Percentiles rank a stretch among this genome's conserved stretches.
Conservation (phyloP, 2,797 vertebrate genomes). For the Sarcoramphus papa region DNA sequence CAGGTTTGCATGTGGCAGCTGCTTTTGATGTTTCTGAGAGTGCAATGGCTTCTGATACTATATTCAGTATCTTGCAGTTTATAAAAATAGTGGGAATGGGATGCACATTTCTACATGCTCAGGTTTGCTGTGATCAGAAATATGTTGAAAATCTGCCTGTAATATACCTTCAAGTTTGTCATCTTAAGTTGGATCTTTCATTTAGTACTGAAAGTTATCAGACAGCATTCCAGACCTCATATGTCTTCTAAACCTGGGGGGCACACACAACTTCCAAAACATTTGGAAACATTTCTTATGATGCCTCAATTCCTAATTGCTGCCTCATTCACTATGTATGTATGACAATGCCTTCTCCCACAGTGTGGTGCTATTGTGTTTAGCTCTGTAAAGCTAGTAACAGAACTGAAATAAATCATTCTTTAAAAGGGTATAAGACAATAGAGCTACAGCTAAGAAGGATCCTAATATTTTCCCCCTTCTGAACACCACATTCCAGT, state of each 20-base stretch:
- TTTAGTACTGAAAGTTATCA: background rate
- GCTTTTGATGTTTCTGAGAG: background rate
- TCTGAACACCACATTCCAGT: background rate
- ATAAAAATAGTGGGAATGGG: background rate
- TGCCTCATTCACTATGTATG: background rate
- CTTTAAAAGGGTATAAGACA: background rate
- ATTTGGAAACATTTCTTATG: background rate
- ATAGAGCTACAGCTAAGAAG: background rate
- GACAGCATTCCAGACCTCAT: background rate
- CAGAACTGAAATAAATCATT: background rate
- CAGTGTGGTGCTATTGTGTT: conserved; percentile 51
- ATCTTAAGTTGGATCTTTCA: background rate
- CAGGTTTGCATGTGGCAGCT: background rate
- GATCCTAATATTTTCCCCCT: background rate
- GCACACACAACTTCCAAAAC: background rate
- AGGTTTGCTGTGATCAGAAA: background rate
- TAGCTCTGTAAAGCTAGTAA: background rate
- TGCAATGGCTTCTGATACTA: background rate
- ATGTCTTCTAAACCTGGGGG: background rate
- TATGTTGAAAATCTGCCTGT: background rate
- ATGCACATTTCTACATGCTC: background rate
- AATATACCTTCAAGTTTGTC: background rate
- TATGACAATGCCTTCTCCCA: background rate
- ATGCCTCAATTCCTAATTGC: background rate
- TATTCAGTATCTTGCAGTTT: background rate